Evolutionary conservation across 2,113 vertebrate genomes (phyloP), one percentile per base, ranked within the genome.

Genomic region (Pelmatolapia mariae): DNA sequence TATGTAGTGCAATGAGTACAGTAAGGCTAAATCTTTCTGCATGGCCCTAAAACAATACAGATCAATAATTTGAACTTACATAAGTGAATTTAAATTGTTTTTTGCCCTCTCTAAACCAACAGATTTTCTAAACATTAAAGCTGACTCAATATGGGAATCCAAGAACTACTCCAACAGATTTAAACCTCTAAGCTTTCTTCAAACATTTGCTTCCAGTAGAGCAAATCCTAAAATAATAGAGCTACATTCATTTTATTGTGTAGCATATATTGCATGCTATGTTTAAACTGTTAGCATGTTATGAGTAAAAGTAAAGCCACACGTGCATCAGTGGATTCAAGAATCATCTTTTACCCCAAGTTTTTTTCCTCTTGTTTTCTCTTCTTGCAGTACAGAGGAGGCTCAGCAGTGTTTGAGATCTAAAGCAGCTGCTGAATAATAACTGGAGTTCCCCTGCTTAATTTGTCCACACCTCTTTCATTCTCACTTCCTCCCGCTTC

Each of bases 361-460:
- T 76, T 26, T 71, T 85, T 90, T 86, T 86, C 50, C 31, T 68
- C 19, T 50, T 13, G 16, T 89, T 88, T 80, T 54, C 40, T 79
- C 73, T 53, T 82, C 73, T 56, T 86, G 80, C 68, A 81, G 47
- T 66, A 40, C 26, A 50, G 83, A 87, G 24, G 66, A 86, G 57
- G 36, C 66, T 85, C 54, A 59, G 83, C 53, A 38, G 81, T 82
- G 73, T 87, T 86, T 85, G 76, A 92, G 89, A 91, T 87, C 88
- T 81, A 53, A 89, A 84, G 86, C 47, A 57, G 31, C 84, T 47
- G 71, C 87, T 84, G 82, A 89, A 90, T 92, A 84, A 87, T 91
- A 79, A 86, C 56, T 38, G 53, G 61, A 81, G 78, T 80, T 79
- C 22, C 43, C 57, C 45, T 61, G 53, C 78, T 83, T 68, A 83